phyloP scores from a whole-genome alignment of 2,797 vertebrate genomes.

The Cossypha niveicapilla region DNA sequence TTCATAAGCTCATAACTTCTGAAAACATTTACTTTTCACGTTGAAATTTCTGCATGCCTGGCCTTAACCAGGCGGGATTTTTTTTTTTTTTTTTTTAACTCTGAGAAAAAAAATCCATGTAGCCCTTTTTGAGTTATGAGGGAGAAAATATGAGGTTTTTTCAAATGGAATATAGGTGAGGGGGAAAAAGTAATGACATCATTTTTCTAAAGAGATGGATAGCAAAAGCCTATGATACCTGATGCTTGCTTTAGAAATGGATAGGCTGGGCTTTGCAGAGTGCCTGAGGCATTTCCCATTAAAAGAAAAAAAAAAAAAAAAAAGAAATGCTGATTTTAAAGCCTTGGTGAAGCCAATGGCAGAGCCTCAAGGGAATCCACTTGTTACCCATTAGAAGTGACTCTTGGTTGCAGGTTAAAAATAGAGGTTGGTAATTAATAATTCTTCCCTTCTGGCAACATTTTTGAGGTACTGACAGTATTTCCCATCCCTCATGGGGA shows the following conservation, averaged over 20 bases:
- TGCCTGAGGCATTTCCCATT: not conserved
- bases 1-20: conserved; percentile 53
- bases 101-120: not conserved
- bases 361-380: not conserved
- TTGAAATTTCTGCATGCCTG: conserved; percentile 15
- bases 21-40: conserved; percentile 21
- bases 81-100: not conserved
- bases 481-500: conserved; percentile 1
- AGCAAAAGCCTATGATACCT: not conserved
- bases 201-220: not conserved
- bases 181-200: not conserved
- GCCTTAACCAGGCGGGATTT: not conserved
- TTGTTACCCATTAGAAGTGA: not conserved
- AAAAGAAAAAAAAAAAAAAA: not conserved
- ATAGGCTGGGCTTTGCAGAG: not conserved
- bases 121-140: not conserved
- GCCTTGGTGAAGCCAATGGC: not conserved
- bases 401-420: conserved; percentile 7
- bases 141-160: not conserved
- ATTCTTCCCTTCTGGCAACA: not conserved
- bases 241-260: not conserved
- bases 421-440: not conserved
- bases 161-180: not conserved
- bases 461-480: conserved; percentile 27
- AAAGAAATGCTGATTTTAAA: not conserved